Evolutionary conservation across 2,797 vertebrate genomes (phyloP), one percentile per base, ranked within the genome.

Genomic region (Discoglossus pictus): DNA sequence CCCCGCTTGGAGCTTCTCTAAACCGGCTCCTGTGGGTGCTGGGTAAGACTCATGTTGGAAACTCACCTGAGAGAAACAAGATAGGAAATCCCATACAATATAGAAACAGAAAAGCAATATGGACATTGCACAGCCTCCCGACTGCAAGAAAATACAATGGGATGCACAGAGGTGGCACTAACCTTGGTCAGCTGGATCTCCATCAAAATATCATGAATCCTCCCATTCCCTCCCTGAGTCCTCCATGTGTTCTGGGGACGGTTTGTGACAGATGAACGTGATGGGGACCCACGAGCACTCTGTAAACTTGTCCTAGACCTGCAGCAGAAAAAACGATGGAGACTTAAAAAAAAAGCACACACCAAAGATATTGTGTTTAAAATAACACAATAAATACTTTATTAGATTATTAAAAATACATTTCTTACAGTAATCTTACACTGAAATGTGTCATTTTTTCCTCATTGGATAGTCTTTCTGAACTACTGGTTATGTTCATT

Each of bases 181-280:
- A 94, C 94, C 91, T 97, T 97, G 54, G 90, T 94, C 48, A 97
- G 90, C 77, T 96, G 93, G 69, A 97, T 94, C 83, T 97, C 94
- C 94, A 97, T 94, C 54, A 97, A 88, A 44, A 93, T 78, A 0
- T 90, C 79, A 75, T 95, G 93, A 72, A 93, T 88, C 34, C 94
- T 84, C 9, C 92, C 91, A 0, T 85, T 87, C 39, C 94, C 94
- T 20, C 94, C 94, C 12, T 89, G 91, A 23, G 87, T 89, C 6
- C 93, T 89, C 94, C 94, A 96, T 0, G 92, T 92, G 80, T 94
- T 95, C 82, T 96, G 94, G 0, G 94, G 94, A 47, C 93, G 88
- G 15, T 91, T 91, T 62, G 89, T 79, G n/a, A 84, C 73, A 0
- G 79, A 84, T 0, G 86, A 80, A 38, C 93, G 93, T 18, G 93